Conservation (phyloP, 2,113 vertebrate species). For the Etheostoma spectabile region DNA sequence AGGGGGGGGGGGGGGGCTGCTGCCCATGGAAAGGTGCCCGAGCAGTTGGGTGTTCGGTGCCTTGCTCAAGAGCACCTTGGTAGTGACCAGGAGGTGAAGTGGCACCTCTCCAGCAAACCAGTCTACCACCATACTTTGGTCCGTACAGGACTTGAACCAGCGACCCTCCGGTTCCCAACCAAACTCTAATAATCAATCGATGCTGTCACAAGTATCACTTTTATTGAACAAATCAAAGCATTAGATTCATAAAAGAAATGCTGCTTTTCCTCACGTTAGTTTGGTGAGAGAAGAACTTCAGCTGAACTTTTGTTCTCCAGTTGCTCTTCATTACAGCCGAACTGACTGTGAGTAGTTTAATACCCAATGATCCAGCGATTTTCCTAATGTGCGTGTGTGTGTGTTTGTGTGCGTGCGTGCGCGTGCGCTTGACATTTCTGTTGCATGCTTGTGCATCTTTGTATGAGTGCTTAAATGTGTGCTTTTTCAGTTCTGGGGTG, state of each 20-base stretch:
- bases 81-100: too few relatives aligned
- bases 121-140: too few relatives aligned
- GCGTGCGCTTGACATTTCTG: neutral
- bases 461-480: neutral
- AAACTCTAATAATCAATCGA: neutral
- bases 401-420: constrained; percentile 13
- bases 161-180: too few relatives aligned
- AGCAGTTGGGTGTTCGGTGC: too few relatives aligned
- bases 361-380: constrained; percentile 1
- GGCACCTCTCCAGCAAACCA: too few relatives aligned
- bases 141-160: too few relatives aligned
- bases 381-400: constrained; percentile 19
- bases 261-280: neutral
- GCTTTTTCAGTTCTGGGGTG: constrained; percentile 8
- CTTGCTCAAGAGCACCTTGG: too few relatives aligned
- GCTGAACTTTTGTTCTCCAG: constrained; percentile 25
- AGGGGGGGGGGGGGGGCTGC: too few relatives aligned
- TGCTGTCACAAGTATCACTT: neutral
- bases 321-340: constrained; percentile 18
- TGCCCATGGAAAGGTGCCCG: too few relatives aligned
- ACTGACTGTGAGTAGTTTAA: constrained; percentile 10
- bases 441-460: neutral
- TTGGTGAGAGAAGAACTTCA: neutral
- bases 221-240: neutral
- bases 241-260: neutral